These are phyloP conservation scores for Strigamia maritima DNA, from an alignment of 2,888 invertebrate species.

Conservation along the genomic window DNA sequence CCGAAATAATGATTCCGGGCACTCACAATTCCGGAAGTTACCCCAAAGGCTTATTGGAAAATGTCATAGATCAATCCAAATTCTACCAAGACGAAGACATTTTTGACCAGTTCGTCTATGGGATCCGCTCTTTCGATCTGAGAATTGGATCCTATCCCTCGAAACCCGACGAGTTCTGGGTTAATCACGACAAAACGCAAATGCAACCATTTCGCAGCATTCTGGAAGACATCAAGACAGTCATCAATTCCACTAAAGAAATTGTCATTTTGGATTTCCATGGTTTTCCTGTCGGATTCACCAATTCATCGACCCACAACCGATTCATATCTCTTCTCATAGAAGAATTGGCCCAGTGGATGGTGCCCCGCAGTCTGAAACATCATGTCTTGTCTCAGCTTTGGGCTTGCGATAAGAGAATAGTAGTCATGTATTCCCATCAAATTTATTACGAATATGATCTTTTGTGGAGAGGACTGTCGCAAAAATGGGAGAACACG, in stretches of 20 bases:
- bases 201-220: slow-evolving; percentile 65
- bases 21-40: slow-evolving; percentile 45
- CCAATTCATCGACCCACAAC: slow-evolving; percentile 55
- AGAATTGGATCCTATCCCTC: slow-evolving; percentile 67
- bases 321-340: slow-evolving; percentile 59
- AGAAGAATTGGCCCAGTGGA: slow-evolving; percentile 59
- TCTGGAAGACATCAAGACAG: slow-evolving; percentile 48
- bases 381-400: slow-evolving; percentile 60
- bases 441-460: slow-evolving; percentile 48
- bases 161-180: slow-evolving; percentile 58
- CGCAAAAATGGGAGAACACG: background rate
- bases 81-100: slow-evolving; percentile 44
- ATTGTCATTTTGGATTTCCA: slow-evolving; percentile 73
- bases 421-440: slow-evolving; percentile 63
- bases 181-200: slow-evolving; percentile 69
- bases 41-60: slow-evolving; percentile 17
- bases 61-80: slow-evolving; percentile 41
- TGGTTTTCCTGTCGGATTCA: slow-evolving; percentile 69
- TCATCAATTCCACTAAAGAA: slow-evolving; percentile 46
- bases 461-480: background rate
- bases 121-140: slow-evolving; percentile 76
- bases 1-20: slow-evolving; percentile 36
- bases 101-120: slow-evolving; percentile 69
- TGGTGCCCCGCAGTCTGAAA: slow-evolving; percentile 57
- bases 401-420: slow-evolving; percentile 57